Conservation (phyloP, 2,888 invertebrate genomes). For the Oxystoma pomonae region DNA sequence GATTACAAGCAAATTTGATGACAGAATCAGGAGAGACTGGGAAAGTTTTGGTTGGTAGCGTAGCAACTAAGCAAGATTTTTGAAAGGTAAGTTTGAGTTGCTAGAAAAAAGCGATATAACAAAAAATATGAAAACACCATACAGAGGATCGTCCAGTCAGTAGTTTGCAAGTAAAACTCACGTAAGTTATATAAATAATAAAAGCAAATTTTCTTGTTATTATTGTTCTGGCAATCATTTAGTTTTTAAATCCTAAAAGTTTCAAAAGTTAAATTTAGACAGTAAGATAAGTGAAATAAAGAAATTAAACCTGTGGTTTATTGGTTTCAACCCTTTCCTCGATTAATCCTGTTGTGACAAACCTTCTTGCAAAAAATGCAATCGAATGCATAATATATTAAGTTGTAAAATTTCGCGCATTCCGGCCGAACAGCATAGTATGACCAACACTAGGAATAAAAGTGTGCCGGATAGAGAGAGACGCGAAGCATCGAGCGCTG, state of each 20-base stretch:
- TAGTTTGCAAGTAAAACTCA: not conserved
- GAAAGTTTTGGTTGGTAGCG: conserved; percentile 5
- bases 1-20: conserved; percentile 17
- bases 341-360: conserved; percentile 10
- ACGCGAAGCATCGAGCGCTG: too few relatives aligned
- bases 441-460: too few relatives aligned
- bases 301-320: conserved; percentile 13
- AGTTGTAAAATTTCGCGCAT: not conserved
- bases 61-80: conserved; percentile 7
- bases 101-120: conserved; percentile 12
- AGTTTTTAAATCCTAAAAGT: conserved; percentile 15
- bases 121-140: not conserved
- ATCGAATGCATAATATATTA: conserved; percentile 16
- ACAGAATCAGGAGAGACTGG: conserved; percentile 15
- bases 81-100: conserved; percentile 13
- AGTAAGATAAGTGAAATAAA: conserved; percentile 9
- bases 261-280: conserved; percentile 4
- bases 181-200: not conserved
- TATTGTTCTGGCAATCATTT: conserved; percentile 15
- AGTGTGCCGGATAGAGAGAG: too few relatives aligned
- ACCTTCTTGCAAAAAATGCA: conserved; percentile 14
- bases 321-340: conserved; percentile 15
- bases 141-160: not conserved
- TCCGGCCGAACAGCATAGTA: too few relatives aligned
- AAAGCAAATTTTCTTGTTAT: conserved; percentile 13